These are phyloP conservation scores for Hiodon tergisus DNA, from an alignment of 2,113 vertebrate species.

Conservation along the genomic window DNA sequence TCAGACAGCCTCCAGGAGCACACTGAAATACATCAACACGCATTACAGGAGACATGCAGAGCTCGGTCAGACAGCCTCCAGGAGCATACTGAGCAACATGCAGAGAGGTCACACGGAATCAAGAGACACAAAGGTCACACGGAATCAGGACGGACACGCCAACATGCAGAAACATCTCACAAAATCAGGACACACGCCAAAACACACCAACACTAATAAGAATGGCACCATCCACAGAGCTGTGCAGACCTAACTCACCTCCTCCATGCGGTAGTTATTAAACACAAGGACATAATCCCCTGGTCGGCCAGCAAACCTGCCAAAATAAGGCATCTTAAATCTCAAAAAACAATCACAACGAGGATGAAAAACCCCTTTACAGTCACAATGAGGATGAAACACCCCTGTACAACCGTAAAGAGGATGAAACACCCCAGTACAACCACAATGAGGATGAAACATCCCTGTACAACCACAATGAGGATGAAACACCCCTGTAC, in stretches of 20 bases:
- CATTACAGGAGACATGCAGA: background rate
- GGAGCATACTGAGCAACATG: background rate
- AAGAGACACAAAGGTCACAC: slow-evolving; percentile 7
- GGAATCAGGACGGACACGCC: slow-evolving; percentile 7
- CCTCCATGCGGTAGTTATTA: slow-evolving; percentile 87
- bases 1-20: slow-evolving; percentile 92
- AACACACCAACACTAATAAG: background rate
- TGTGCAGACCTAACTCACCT: slow-evolving; percentile 58
- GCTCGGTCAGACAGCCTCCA: background rate
- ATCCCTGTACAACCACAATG: no score
- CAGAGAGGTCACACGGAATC: no score
- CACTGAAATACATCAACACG: slow-evolving; percentile 61
- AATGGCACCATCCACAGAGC: background rate
- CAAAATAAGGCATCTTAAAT: background rate
- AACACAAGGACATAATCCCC: slow-evolving; percentile 89
- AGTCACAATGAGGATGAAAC: no score
- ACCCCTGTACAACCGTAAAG: no score
- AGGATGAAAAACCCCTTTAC: no score
- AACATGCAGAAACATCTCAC: background rate
- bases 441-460: no score
- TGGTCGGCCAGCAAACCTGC: slow-evolving; percentile 86
- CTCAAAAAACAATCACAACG: background rate
- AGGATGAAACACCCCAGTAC: no score
- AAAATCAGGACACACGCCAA: background rate
- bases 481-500: no score